Conservation (phyloP, 2,888 invertebrate species). For the Phragmatobia fuliginosa region DNA sequence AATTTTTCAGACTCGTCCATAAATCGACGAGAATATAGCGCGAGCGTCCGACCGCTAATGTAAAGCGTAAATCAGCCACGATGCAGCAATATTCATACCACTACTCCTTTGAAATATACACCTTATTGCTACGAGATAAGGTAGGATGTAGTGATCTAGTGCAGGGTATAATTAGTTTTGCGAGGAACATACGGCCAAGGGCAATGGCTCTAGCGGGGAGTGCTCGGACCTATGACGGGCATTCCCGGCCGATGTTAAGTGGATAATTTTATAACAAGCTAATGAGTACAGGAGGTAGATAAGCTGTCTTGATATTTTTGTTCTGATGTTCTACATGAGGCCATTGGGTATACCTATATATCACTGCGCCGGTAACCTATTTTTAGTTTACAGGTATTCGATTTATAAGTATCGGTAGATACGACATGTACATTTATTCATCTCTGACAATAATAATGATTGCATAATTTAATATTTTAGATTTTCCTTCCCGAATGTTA, state of each 20-base stretch:
- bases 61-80: constrained; percentile 71
- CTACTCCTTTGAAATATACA: constrained; percentile 8
- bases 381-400: not conserved
- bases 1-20: constrained; percentile 65
- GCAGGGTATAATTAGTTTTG: constrained; percentile 36
- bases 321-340: constrained; percentile 10
- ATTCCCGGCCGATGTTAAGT: constrained; percentile 17
- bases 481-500: not conserved
- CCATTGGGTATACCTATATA: constrained; percentile 12
- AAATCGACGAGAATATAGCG: constrained; percentile 63
- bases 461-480: constrained; percentile 5
- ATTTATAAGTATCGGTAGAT: not conserved
- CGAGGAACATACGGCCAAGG: constrained; percentile 41
- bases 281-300: constrained; percentile 37
- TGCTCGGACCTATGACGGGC: constrained; percentile 34
- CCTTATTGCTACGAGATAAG: constrained; percentile 20
- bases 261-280: constrained; percentile 26
- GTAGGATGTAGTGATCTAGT: constrained; percentile 11
- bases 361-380: not conserved
- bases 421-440: not conserved
- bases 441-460: not conserved
- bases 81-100: constrained; percentile 19
- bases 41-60: constrained; percentile 66
- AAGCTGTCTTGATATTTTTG: not conserved
- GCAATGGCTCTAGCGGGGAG: constrained; percentile 41